Percentiles rank a stretch among this genome's conserved stretches.
Conservation (phyloP, 2,797 vertebrate genomes). For the Propithecus deckenii region DNA sequence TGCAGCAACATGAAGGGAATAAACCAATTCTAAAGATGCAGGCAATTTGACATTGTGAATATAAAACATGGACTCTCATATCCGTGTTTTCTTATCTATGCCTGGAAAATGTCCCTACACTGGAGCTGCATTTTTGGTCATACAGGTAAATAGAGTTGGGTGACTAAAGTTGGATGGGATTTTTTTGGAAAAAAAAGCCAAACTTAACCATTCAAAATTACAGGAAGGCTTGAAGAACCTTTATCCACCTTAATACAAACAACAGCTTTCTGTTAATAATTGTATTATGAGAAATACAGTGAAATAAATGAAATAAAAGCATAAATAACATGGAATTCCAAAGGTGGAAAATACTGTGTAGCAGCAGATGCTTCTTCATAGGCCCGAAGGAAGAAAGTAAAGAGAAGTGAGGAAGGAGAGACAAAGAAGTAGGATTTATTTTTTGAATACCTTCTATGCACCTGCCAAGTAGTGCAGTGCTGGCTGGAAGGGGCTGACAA, state of each 20-base stretch:
- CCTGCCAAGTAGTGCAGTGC: not conserved
- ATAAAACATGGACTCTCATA: not conserved
- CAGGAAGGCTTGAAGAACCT: not conserved
- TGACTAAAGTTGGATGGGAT: not conserved
- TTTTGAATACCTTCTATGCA: not conserved
- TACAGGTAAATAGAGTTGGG: not conserved
- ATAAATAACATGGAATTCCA: not conserved
- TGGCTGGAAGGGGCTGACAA: not conserved
- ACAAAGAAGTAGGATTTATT: not conserved
- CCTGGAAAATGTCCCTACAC: not conserved
- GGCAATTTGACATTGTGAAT: slow-evolving; percentile 12
- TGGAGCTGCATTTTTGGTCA: not conserved
- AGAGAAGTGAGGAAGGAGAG: not conserved
- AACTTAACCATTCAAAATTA: not conserved
- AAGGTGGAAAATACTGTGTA: not conserved
- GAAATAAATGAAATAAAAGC: slow-evolving; percentile 14
- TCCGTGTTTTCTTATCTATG: not conserved
- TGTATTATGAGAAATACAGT: not conserved
- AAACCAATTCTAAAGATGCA: slow-evolving; percentile 38
- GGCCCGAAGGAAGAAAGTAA: not conserved
- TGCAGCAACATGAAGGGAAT: slow-evolving; percentile 1
- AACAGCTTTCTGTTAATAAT: not conserved
- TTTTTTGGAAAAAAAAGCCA: not conserved
- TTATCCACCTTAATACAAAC: not conserved
- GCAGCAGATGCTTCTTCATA: not conserved